These are phyloP conservation scores for Musca domestica DNA, from an alignment of 1,140 invertebrate genomes.

Conservation along the genomic window DNA sequence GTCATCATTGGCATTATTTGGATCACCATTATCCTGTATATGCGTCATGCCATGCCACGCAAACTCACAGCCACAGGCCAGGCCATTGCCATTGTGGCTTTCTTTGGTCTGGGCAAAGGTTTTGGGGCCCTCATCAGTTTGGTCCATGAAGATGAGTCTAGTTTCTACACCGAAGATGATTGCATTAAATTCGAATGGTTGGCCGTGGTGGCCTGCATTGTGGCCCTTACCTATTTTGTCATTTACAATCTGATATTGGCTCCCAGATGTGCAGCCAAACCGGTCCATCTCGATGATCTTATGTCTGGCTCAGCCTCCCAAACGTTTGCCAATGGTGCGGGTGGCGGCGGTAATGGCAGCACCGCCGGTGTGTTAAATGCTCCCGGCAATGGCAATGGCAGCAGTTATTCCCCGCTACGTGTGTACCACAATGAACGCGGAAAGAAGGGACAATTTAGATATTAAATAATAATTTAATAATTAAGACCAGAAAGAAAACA, in stretches of 20 bases:
- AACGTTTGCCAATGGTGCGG: conserved; percentile 52
- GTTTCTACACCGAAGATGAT: conserved; percentile 29
- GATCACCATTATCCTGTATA: conserved; percentile 78
- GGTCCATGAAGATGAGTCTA: conserved; percentile 53
- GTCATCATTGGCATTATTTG: conserved; percentile 80
- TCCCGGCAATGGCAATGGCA: conserved; percentile 62
- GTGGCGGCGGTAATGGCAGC: conserved; percentile 33
- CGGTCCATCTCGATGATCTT: conserved; percentile 58
- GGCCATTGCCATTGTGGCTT: conserved; percentile 75
- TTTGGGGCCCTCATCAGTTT: conserved; percentile 65
- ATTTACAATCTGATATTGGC: conserved; percentile 71
- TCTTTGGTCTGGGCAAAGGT: conserved; percentile 75
- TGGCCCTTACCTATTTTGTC: conserved; percentile 65
- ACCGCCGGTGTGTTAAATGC: conserved; percentile 33
- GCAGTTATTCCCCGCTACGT: conserved; percentile 68
- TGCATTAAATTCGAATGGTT: conserved; percentile 60
- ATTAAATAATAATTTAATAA: conserved; percentile 58
- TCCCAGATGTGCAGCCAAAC: conserved; percentile 65
- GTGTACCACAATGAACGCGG: conserved; percentile 76
- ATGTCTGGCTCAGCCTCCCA: conserved; percentile 49
- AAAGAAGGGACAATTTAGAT: conserved; percentile 75
- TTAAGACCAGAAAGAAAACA: too few species aligned
- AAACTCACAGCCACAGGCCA: conserved; percentile 80
- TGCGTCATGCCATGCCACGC: conserved; percentile 75
- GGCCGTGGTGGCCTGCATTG: conserved; percentile 62